Evolutionary conservation across 2,888 invertebrate genomes (phyloP), one percentile per base, ranked within the genome.

Genomic region (Agrypnus murinus): DNA sequence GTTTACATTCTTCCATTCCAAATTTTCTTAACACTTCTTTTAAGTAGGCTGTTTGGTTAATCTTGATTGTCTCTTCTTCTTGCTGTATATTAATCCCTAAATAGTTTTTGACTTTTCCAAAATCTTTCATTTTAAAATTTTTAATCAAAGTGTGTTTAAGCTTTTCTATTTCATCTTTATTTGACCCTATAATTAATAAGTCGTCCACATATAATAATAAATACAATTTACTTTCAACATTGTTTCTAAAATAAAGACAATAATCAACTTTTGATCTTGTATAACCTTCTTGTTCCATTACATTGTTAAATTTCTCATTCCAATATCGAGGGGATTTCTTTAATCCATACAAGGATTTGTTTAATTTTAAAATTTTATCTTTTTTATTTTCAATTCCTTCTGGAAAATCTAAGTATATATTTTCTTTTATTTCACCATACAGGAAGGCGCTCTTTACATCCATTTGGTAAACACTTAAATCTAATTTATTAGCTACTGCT

Each of bases 141-240:
- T n/a, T 19, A 31, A 57, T 58, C 8, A 72, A 65, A 12, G 12
- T 48, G 8, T 8, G 55, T 65, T 77, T 77, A 34, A 77, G 14
- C 8, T 55, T 67, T 10, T 38, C 19, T 19, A 77, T 57, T 68
- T 70, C 73, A 1, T 65, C 40, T 15, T 50, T n/a, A 58, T 64
- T 57, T 8, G 74, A 68, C 6, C 76, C 68, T 40, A 69, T 17
- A 34, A 77, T 74, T 43, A 75, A 40, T 15, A 75, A 50, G 64
- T 75, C 77, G 60, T 77, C 74, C 2, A 75, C 75, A 50, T 74
- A 77, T 19, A 75, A 8, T 15, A 74, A 60, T 46, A 75, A 17
- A 57, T 62, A 75, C 15, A 69, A 15, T 65, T 69, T 74, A 15
- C 14, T 43, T 5, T 38, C 36, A 2, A 59, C 25, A 34, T 7